Evolutionary conservation across 2,113 vertebrate species (phyloP), one percentile per base, ranked within the genome.

Genomic region (Orycteropus afer): DNA sequence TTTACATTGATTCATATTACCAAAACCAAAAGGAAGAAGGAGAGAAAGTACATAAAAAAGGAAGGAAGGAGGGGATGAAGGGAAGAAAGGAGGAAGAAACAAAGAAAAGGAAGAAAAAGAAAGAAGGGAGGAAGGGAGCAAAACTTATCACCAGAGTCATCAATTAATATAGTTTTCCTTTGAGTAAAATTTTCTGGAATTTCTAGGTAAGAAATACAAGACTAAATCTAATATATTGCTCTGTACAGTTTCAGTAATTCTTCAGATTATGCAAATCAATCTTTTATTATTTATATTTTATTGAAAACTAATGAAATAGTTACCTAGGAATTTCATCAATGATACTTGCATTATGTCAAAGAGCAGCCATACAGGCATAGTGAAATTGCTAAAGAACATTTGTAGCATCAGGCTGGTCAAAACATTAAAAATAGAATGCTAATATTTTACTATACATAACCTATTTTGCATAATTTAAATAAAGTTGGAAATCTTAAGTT

Each of bases 351-450:
- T 82, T 88, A 77, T 78, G 77, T 8, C 13, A 76, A 53, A 81
- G 85, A 63, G n/a, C 2, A 86, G 49, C n/a, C 1, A 57, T 7
- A 32, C 3, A 65, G n/a, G 40, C n/a, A 59, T 4, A 83, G 27
- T 77, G 40, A 12, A 86, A 92, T 92, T 82, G 34, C 25, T 88
- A 88, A 80, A 57, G 49, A 82, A 76, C 86, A 57, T 57, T 63
- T 73, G 51, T 32, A 53, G 18, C 7, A 76, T 4, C 25, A 67
- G 27, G 15, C 20, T 80, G 18, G 15, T 53, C 45, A 86, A 86
- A 86, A 5, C 5, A 51, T 59, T 77, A 27, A 51, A 90, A 85
- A 61, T 18, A 15, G 5, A 78, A 85, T 65, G 37, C 20, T 90
- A 84, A 74, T 73, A 55, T 73, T 79, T 86, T 40, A 83, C 20